Percentiles rank a stretch among this genome's conserved stretches.
Conservation (phyloP, 2,888 invertebrate species). For the Bimastos eiseni region DNA sequence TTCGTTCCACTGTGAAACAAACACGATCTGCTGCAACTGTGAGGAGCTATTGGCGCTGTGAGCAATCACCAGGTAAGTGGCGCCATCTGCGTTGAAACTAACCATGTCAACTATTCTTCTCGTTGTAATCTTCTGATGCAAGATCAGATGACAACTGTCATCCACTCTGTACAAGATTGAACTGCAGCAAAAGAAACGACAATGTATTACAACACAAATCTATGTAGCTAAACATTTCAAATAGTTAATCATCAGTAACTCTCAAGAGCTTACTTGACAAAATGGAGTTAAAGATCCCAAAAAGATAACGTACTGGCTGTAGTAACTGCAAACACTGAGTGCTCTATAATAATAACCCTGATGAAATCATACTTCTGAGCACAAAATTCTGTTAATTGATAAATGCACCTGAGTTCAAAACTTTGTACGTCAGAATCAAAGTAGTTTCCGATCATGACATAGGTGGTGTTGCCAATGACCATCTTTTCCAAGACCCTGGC, state of each 20-base stretch:
- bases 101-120: slow-evolving; percentile 51
- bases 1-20: slow-evolving; percentile 53
- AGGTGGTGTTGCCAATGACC: slow-evolving; percentile 48
- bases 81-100: slow-evolving; percentile 44
- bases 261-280: not conserved
- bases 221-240: not conserved
- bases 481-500: slow-evolving; percentile 49
- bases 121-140: slow-evolving; percentile 54
- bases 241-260: not conserved
- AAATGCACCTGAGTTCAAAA: slow-evolving; percentile 49
- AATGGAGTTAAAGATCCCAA: not conserved
- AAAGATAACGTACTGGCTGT: not conserved
- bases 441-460: slow-evolving; percentile 53
- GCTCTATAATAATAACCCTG: not conserved
- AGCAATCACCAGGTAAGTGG: slow-evolving; percentile 51
- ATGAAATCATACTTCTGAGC: not conserved
- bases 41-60: slow-evolving; percentile 52
- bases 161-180: slow-evolving; percentile 55
- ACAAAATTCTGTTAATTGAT: not conserved
- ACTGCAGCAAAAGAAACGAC: slow-evolving; percentile 44
- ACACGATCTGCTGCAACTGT: slow-evolving; percentile 42
- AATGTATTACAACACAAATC: not conserved
- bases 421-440: slow-evolving; percentile 48
- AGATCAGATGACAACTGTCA: slow-evolving; percentile 47
- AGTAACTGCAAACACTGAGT: not conserved